Conservation (phyloP, 2,113 vertebrate genomes). For the Cololabis saira region DNA sequence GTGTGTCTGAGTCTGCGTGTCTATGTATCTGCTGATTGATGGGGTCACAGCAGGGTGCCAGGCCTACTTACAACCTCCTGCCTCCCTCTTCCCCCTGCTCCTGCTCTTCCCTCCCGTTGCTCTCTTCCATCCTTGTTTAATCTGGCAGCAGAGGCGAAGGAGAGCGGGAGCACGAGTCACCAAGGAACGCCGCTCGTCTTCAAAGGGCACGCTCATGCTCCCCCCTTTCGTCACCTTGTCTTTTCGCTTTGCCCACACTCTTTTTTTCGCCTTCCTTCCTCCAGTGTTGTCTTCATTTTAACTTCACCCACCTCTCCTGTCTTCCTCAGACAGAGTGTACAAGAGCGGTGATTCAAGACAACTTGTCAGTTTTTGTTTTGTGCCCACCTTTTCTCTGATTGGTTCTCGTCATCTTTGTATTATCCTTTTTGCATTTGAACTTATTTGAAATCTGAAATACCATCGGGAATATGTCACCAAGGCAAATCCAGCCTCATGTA, state of each 20-base stretch:
- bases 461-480: conserved; percentile 28
- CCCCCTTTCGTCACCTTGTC: conserved; percentile 50
- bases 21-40: conserved; percentile 70
- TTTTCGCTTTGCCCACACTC: conserved; percentile 60
- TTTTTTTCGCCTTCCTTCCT: conserved; percentile 51
- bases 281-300: conserved; percentile 63
- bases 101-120: conserved; percentile 41
- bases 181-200: conserved; percentile 69
- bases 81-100: conserved; percentile 30
- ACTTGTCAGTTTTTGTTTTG: conserved; percentile 49
- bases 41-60: conserved; percentile 75
- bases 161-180: conserved; percentile 58
- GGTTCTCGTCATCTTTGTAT: conserved; percentile 6
- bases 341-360: conserved; percentile 37
- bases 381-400: conserved; percentile 14
- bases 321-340: conserved; percentile 16
- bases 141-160: conserved; percentile 57
- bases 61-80: conserved; percentile 65
- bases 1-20: conserved; percentile 30
- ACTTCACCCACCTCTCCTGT: conserved; percentile 38
- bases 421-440: conserved; percentile 22
- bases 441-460: conserved; percentile 41
- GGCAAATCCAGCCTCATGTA: conserved; percentile 17
- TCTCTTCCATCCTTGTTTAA: conserved; percentile 64
- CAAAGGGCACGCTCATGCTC: conserved; percentile 60